Base-by-base conservation (phyloP, 35 echinoderm and acorn worm genomes). In the Amphiura filiformis region DNA sequence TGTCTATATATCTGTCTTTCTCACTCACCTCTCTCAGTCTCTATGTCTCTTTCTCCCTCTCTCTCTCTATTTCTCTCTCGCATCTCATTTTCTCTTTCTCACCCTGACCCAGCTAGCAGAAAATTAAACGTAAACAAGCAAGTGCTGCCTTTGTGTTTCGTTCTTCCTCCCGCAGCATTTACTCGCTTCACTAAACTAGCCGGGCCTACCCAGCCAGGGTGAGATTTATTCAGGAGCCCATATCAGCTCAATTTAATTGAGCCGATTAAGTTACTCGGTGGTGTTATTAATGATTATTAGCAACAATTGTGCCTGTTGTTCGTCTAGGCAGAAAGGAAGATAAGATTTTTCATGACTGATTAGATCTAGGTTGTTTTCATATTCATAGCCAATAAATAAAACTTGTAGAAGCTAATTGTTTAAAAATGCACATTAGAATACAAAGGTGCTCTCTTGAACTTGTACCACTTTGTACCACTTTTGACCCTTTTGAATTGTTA, bases 161-260 rank as follows among this genome's bases (percentile, higher is more conserved):
- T 47, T 17, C 4, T 47, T 17, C 9, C 15, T 70, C 61, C 61
- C 15, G 61, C 28, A 70, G 61, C 61, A 70, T 70, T 70, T 70
- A 70, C 26, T 70, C 28, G 61, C 61, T 70, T 70, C 7, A 70
- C 26, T 70, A n/a, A 30, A 2, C 15, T n/a, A n/a, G n/a, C n/a
- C n/a, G n/a, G n/a, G n/a, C 61, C 15, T 30, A 70, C n/a, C n/a
- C 7, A 70, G 17, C 28, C 17, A 70, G 28, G n/a, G 61, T 30
- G 61, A 2, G 17, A 70, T 70, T 70, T 70, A 70, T 70, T 70
- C 61, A 70, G 61, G 61, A 4, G 26, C 7, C 61, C 26, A 26
- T 70, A 70, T 70, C 61, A n/a, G 61, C 61, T 70, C 61, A 70
- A 70, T 70, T 70, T 70, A 70, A 70, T 70, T 70, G 61, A 70